Evolutionary conservation across 2,888 invertebrate genomes (phyloP), one percentile per base, ranked within the genome.

Genomic region (Andrena praecox): DNA sequence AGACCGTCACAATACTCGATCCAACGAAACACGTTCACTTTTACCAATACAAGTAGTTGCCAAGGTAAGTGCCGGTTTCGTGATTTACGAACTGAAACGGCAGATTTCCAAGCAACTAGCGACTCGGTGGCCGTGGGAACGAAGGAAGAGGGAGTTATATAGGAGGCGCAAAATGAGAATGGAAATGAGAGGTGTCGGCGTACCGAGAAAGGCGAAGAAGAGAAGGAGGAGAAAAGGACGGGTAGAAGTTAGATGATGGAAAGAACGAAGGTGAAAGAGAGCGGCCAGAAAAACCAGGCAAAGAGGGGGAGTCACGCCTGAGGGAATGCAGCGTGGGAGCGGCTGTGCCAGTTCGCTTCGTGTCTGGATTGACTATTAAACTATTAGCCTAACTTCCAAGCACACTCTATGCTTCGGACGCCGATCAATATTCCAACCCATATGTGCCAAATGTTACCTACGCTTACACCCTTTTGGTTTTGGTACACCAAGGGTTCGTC

Each of bases 251-350:
- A 82, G 77, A 42, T 74, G 76, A 77, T 63, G 83, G 84, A 85
- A 59, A 75, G 87, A 85, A 85, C 70, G 80, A 74, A 78, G 80
- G 83, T 80, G 85, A 86, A 88, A 85, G 85, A 88, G 84, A 83
- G 77, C 85, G 78, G 78, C 35, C 84, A 77, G 67, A 75, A 80
- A 78, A 83, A 77, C 69, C 69, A 69, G 56, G 56, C 20, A 35
- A 76, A 42, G 56, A 54, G 76, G 66, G 85, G 88, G 89, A 90
- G 92, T 92, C 91, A 91, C 89, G 93, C 92, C 91, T 91, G 92
- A 91, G 92, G 91, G 92, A 93, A 92, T 91, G 91, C 90, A 91
- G 92, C 93, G 93, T 93, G 93, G 93, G 93, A 93, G 93, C 92
- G 91, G 91, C 89, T 89, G 84, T 85, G 84, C 83, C 84, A 84